phyloP scores from a whole-genome alignment of 1,140 invertebrate species.

The Reticulitermes speratus region DNA sequence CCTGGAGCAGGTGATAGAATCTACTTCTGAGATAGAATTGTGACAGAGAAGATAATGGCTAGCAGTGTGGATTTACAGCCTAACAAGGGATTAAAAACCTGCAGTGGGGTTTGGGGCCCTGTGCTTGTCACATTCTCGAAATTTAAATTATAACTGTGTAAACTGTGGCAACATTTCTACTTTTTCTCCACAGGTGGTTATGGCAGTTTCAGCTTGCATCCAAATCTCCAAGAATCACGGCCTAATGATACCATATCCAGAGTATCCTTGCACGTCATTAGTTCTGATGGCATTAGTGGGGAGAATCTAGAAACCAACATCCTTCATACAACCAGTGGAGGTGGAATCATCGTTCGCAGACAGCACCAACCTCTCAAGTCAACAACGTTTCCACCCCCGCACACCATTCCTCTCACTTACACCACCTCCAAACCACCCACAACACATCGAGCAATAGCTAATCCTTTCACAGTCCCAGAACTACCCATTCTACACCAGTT shows the following conservation, averaged over 20 bases:
- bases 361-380: not conserved
- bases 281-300: not conserved
- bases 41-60: too few species aligned
- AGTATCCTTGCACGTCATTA: not conserved
- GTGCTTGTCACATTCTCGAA: too few species aligned
- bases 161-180: too few species aligned
- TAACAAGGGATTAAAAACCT: too few species aligned
- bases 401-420: not conserved
- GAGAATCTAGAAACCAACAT: not conserved
- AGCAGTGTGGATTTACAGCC: too few species aligned
- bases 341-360: not conserved
- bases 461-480: conserved; percentile 23
- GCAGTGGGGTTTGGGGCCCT: too few species aligned
- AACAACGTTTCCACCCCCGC: not conserved
- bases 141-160: too few species aligned
- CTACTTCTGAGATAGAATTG: too few species aligned
- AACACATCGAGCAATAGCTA: not conserved
- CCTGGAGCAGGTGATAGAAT: too few species aligned
- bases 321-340: not conserved
- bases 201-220: not conserved
- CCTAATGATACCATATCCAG: not conserved
- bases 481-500: conserved; percentile 21
- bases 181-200: not conserved
- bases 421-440: not conserved
- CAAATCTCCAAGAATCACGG: not conserved